Evolutionary conservation across 2,888 invertebrate genomes (phyloP), one percentile per base, ranked within the genome.

Genomic region (Opisthograptis luteolata): DNA sequence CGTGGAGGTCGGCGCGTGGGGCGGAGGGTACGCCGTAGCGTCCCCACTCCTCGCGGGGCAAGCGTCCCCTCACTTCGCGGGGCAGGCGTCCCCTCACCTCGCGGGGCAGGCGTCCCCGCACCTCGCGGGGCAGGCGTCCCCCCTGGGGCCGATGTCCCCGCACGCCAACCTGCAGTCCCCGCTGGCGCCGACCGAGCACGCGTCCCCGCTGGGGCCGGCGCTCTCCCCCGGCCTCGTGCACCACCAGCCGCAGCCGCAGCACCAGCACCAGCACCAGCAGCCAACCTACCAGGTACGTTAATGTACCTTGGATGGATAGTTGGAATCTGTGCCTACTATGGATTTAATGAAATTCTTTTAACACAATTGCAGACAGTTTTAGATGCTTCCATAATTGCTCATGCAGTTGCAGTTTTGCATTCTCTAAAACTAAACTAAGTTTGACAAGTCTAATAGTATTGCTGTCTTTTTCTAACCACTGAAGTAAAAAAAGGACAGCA

Each of bases 111-210:
- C 40, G 13, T 62, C 68, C 1, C 65, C 64, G 0, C 59, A 46
- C n/a, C 19, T 14, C 9, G 30, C 30, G 30, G 10, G 47, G 1
- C 64, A 32, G 1, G 42, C 22, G 3, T 49, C 49, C 2, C 49
- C 69, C 1, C 64, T 66, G 15, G 51, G 51, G 14, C 47, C 59
- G 25, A 35, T 50, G 15, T 62, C 69, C 2, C 66, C 65, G 0
- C 60, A 54, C 12, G 15, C 13, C 8, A 58, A 55, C 30, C 44
- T 46, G 12, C 40, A 55, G 51, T 58, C 58, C 0, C 60, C 65
- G 2, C 31, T 47, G 19, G 44, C 49, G n/a, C 52, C 58, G 8
- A 31, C 31, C n/a, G 22, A 2, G n/a, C 51, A 31, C 40, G 32
- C 40, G 22, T 34, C 41, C 25, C 39, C 39, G 32, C 27, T 20